Conservation (phyloP, 2,797 vertebrate species). For the Sebastes reedi region DNA sequence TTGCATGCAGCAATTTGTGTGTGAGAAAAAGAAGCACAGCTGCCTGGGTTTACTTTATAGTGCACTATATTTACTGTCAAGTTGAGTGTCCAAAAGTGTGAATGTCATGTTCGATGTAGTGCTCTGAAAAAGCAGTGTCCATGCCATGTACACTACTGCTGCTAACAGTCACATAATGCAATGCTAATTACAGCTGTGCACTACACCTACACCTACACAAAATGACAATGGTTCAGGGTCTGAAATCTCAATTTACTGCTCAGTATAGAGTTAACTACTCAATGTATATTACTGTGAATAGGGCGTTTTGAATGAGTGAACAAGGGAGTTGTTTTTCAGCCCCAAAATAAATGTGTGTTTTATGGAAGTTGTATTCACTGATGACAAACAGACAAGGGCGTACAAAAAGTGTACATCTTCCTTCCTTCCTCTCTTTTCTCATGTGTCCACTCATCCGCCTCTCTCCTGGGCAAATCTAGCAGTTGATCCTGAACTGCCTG, state of each 20-base stretch:
- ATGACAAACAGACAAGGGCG: not conserved
- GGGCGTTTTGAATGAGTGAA: not conserved
- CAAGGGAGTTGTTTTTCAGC: not conserved
- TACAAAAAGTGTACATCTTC: conserved; percentile 14
- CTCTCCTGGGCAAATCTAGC: conserved; percentile 61
- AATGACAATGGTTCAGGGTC: not conserved
- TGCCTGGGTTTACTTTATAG: not conserved
- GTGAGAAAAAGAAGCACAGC: not conserved
- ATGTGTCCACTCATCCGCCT: conserved; percentile 38
- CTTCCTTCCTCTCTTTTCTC: conserved; percentile 2
- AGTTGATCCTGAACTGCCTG: conserved; percentile 70
- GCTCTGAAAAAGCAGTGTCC: not conserved
- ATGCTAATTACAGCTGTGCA: not conserved
- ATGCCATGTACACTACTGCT: not conserved
- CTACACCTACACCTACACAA: not conserved
- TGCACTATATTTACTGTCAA: not conserved
- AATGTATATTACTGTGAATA: not conserved
- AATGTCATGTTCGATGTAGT: not conserved
- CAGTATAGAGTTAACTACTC: not conserved
- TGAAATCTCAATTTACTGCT: not conserved
- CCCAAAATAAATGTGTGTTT: not conserved
- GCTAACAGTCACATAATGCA: not conserved
- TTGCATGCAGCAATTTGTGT: not conserved
- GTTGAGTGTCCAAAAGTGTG: not conserved
- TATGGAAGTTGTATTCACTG: not conserved